Base-by-base conservation (phyloP, 1,140 invertebrate species). In the Magallana angulata region DNA sequence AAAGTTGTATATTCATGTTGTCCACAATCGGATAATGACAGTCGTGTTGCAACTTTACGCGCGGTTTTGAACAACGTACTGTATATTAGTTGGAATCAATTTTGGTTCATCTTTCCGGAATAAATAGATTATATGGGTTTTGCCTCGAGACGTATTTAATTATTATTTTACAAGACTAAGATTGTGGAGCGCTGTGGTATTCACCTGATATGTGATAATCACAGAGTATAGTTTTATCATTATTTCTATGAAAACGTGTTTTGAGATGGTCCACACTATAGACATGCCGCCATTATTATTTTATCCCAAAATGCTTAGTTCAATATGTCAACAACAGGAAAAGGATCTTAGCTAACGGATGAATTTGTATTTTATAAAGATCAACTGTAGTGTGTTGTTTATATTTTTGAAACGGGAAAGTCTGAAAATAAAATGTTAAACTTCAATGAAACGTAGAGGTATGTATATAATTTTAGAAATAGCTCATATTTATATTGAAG, bases 291-390 rank as follows among this genome's bases (percentile, higher is more conserved):
- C 68, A 76, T 76, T 30, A 30, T 8, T 30, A 48, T 48, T 48
- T 4, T 48, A 76, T 76, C 68, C 68, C 68, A 76, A 8, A 76
- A 76, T 76, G 24, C 68, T 30, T 30, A 76, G 68, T 76, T 76
- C 68, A 76, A 76, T 24, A 76, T 76, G 68, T 76, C 68, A 76
- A 76, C 24, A 76, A 76, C 68, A 76, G 68, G 68, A 76, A 76
- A 76, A 76, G 68, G 68, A 76, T 76, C 24, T 76, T 76, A 76
- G 24, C 68, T 8, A 76, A 76, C 24, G 24, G 68, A 76, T 76
- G 68, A 76, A 36, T 76, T 71, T 76, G 68, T 76, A 30, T 76
- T 76, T 30, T 36, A 4, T 30, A 76, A 30, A 76, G 36, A 76
- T 36, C 68, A 76, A 76, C 68, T 7, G 9, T 76, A 76, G 24